A percentile compares a stretch with the other conserved stretches of the same genome.
phyloP scores from a whole-genome alignment of 2,797 vertebrate genomes.

The Xiphorhynchus erythropygius region DNA sequence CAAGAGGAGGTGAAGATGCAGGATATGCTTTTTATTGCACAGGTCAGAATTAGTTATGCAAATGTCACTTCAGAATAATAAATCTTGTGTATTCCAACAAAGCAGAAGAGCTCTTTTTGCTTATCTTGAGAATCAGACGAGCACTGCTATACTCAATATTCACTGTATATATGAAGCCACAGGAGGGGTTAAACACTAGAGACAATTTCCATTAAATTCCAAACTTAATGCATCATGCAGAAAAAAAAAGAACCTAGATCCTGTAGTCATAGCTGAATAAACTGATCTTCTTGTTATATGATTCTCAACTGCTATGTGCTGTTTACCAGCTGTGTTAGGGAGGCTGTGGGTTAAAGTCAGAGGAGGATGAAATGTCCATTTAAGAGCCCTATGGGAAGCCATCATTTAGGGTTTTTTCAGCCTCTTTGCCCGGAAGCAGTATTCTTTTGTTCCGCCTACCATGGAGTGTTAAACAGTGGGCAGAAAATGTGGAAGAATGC shows the following conservation, averaged over 20 bases:
- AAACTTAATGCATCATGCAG: constrained; percentile 23
- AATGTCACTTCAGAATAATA: neutral
- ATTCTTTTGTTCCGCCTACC: neutral
- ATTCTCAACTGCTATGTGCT: neutral
- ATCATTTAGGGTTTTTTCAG: constrained; percentile 33
- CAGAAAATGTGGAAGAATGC: neutral
- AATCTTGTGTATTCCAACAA: neutral
- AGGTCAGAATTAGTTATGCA: constrained; percentile 2
- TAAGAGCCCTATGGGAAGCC: constrained; percentile 31
- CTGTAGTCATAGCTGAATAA: neutral
- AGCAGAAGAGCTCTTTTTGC: neutral
- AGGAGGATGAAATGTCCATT: constrained; percentile 9
- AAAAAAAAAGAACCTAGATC: neutral
- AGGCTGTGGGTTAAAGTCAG: neutral
- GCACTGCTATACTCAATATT: neutral
- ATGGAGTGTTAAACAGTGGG: neutral
- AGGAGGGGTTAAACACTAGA: constrained; percentile 1
- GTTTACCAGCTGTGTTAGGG: neutral
- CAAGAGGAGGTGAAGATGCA: neutral
- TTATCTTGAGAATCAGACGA: neutral
- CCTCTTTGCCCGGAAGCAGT: neutral
- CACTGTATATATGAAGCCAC: neutral
- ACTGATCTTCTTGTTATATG: neutral
- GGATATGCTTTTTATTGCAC: neutral
- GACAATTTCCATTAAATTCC: constrained; percentile 6